Evolutionary conservation across 2,113 vertebrate genomes (phyloP).

Genomic region (Dromiciops gliroides): DNA sequence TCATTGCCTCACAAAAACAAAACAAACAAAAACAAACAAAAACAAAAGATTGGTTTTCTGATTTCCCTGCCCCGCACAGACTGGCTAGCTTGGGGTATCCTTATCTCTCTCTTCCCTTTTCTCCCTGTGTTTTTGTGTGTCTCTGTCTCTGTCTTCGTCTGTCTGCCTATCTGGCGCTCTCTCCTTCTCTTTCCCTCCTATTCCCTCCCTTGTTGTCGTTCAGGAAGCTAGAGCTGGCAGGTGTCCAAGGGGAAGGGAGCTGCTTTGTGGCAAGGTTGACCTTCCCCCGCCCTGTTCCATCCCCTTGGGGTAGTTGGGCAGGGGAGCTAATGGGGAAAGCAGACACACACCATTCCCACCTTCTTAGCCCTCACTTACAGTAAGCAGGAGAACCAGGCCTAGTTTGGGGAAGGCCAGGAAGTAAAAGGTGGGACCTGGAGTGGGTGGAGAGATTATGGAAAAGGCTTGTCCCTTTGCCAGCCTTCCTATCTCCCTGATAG

Average conservation of each 20-base stretch:
- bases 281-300: not conserved
- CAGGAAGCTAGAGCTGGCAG: not conserved
- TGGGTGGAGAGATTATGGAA: conserved; percentile 33
- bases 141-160: not conserved
- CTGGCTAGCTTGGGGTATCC: not conserved
- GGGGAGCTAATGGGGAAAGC: fast-evolving
- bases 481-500: conserved; percentile 60
- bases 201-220: fast-evolving
- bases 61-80: not conserved
- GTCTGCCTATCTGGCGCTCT: not conserved
- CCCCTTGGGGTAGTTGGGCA: not conserved
- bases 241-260: not conserved
- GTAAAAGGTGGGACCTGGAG: not conserved
- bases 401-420: fast-evolving
- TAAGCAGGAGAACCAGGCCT: fast-evolving
- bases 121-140: not conserved
- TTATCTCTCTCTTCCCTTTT: not conserved
- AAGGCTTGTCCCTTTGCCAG: not conserved
- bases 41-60: not conserved
- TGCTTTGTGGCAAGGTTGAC: conserved; percentile 22
- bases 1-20: too few species aligned
- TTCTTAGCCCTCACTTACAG: not conserved
- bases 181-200: not conserved
- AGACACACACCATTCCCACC: not conserved
- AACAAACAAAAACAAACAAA: too few species aligned